Evolutionary conservation across 2,797 vertebrate species (phyloP).

Genomic region (Halcyon smyrnensis): DNA sequence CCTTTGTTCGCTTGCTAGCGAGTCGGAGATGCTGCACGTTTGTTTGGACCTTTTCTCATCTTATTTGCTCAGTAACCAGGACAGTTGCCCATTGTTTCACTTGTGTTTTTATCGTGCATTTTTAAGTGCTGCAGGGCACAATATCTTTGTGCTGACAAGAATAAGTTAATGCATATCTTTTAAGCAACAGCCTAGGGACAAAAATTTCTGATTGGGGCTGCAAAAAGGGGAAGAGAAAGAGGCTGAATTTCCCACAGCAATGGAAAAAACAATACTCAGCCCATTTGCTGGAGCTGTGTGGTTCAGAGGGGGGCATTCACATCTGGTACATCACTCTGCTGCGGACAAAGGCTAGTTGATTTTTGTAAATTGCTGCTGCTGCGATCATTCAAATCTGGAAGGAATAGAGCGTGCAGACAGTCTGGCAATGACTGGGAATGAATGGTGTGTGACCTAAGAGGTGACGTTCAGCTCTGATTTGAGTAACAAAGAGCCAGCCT

Average conservation of each 20-base stretch:
- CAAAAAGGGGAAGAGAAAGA: not conserved
- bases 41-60: not conserved
- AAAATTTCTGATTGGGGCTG: not conserved
- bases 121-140: not conserved
- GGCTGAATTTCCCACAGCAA: not conserved
- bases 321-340: not conserved
- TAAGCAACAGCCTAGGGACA: not conserved
- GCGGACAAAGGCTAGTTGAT: not conserved
- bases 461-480: not conserved
- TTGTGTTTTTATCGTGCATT: not conserved
- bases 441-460: slow-evolving; percentile 21
- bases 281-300: not conserved
- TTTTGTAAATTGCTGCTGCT: not conserved
- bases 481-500: slow-evolving; percentile 43
- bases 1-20: not conserved
- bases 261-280: not conserved
- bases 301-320: not conserved
- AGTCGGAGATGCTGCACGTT: slow-evolving; percentile 20
- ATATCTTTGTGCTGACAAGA: not conserved
- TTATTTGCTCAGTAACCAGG: not conserved
- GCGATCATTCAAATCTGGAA: not conserved
- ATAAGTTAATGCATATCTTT: not conserved
- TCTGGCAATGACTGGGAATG: not conserved
- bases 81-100: not conserved
- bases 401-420: not conserved